phyloP scores from a whole-genome alignment of 2,797 vertebrate species.

The Enteromius viviparus region DNA sequence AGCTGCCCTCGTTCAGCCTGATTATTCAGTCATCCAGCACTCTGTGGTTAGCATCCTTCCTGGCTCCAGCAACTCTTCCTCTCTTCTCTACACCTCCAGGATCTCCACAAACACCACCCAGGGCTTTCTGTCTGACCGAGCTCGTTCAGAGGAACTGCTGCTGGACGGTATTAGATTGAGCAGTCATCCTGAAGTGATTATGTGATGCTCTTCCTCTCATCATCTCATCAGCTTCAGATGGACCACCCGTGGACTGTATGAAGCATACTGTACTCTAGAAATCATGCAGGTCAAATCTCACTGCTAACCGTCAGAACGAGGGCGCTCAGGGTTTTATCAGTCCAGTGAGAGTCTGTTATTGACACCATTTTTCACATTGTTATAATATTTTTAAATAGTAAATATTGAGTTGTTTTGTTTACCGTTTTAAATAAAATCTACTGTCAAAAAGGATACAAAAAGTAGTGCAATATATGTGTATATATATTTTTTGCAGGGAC shows the following conservation, averaged over 20 bases:
- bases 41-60: slow-evolving; percentile 31
- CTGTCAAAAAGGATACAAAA: background rate
- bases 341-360: background rate
- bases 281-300: background rate
- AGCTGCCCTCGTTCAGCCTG: slow-evolving; percentile 62
- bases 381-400: too few species aligned
- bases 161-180: background rate
- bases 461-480: background rate
- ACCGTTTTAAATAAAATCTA: background rate
- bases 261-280: background rate
- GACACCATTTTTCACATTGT: background rate
- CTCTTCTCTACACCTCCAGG: slow-evolving; percentile 53
- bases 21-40: slow-evolving; percentile 50
- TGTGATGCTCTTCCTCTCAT: background rate
- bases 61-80: background rate
- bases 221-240: background rate
- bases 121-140: background rate
- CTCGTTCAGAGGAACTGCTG: background rate
- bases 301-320: background rate
- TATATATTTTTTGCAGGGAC: background rate
- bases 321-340: background rate
- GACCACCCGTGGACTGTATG: slow-evolving; percentile 25
- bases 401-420: background rate
- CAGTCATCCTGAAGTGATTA: background rate
- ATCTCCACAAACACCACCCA: slow-evolving; percentile 5